Conservation (phyloP, 2,888 invertebrate species). For the Acleris holmiana region DNA sequence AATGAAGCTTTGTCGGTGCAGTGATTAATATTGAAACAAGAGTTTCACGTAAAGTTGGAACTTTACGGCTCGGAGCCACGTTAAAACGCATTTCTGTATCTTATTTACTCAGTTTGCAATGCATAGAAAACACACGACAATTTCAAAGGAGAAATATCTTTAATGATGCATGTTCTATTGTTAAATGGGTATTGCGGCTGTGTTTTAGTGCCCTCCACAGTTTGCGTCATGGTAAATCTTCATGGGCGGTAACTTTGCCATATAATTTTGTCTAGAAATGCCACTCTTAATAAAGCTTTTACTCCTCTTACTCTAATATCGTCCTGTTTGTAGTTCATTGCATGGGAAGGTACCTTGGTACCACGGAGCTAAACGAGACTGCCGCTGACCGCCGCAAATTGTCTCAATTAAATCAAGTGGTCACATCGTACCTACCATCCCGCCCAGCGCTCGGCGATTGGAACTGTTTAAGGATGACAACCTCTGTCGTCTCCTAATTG, state of each 20-base stretch:
- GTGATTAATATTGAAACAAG: slow-evolving; percentile 40
- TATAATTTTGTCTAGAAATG: slow-evolving; percentile 9
- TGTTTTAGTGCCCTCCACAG: neutral
- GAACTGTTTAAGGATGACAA: slow-evolving; percentile 53
- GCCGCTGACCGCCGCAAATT: slow-evolving; percentile 49
- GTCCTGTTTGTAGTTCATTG: slow-evolving; percentile 3
- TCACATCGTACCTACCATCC: slow-evolving; percentile 50
- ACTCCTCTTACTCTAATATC: slow-evolving; percentile 20
- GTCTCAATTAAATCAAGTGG: slow-evolving; percentile 77
- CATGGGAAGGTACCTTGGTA: slow-evolving; percentile 5
- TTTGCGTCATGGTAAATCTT: too few relatives aligned
- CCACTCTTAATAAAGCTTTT: slow-evolving; percentile 6
- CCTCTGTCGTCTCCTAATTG: slow-evolving; percentile 59
- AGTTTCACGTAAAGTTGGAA: slow-evolving; percentile 40
- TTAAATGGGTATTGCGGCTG: neutral
- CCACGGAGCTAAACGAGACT: slow-evolving; percentile 30
- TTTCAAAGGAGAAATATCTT: neutral
- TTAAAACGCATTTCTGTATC: slow-evolving; percentile 1
- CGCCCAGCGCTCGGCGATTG: slow-evolving; percentile 52
- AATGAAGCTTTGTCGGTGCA: slow-evolving; percentile 38
- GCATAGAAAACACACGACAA: slow-evolving; percentile 3
- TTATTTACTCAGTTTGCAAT: slow-evolving; percentile 1
- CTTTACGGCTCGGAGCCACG: slow-evolving; percentile 16
- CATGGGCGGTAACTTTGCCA: neutral
- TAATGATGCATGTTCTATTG: slow-evolving; percentile 1